Conservation (phyloP, 2,888 invertebrate species). For the Hirtodrosophila trivittata region DNA sequence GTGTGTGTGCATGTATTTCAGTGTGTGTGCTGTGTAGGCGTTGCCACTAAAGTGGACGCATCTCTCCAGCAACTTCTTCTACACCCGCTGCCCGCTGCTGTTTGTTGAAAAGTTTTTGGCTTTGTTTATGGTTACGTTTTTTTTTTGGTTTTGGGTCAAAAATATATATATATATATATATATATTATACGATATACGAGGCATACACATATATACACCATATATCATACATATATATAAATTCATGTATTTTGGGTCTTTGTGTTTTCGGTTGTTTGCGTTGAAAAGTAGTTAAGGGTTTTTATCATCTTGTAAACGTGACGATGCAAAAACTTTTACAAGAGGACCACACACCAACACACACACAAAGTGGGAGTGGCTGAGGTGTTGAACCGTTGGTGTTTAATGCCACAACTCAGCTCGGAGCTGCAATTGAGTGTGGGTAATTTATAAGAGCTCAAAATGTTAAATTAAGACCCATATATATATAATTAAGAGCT, state of each 20-base stretch:
- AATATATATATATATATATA: constrained; percentile 29
- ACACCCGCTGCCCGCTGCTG: constrained; percentile 18
- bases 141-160: constrained; percentile 46
- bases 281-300: constrained; percentile 74
- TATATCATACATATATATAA: constrained; percentile 8
- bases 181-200: too few relatives aligned
- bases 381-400: not conserved
- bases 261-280: constrained; percentile 49
- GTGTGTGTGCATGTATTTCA: constrained; percentile 3
- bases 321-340: constrained; percentile 64
- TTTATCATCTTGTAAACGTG: constrained; percentile 79
- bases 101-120: constrained; percentile 65
- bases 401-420: constrained; percentile 24
- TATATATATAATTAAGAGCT: constrained; percentile 63
- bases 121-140: constrained; percentile 59
- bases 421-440: constrained; percentile 15
- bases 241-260: constrained; percentile 27
- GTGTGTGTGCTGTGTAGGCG: constrained; percentile 27
- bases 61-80: constrained; percentile 23
- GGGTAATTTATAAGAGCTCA: constrained; percentile 25
- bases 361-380: not conserved
- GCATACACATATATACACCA: constrained; percentile 6
- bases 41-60: constrained; percentile 66
- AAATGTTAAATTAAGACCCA: constrained; percentile 47
- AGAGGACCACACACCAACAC: constrained; percentile 35